A percentile compares a stretch with the other conserved stretches of the same genome.
Conservation (phyloP, 2,888 invertebrate species). For the Caenorhabditis drosophilae region DNA sequence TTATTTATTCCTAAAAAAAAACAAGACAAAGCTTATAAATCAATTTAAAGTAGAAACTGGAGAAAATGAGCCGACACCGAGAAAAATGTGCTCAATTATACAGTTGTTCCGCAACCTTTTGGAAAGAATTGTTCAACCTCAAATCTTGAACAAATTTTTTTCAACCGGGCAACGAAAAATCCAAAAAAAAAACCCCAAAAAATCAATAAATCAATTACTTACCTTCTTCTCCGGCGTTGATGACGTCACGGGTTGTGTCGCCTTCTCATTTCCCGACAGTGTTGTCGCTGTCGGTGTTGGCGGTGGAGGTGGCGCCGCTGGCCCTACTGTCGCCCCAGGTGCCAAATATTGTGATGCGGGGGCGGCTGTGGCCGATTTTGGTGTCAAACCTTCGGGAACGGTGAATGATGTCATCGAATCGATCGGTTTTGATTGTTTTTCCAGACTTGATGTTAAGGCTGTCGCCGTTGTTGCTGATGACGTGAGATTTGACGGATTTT, state of each 20-base stretch:
- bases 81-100: too few species aligned
- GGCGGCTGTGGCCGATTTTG: background rate
- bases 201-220: too few species aligned
- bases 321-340: too few species aligned
- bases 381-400: slow-evolving; percentile 2
- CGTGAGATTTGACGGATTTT: too few species aligned
- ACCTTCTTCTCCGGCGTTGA: background rate
- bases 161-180: background rate
- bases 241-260: background rate
- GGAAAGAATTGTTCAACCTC: slow-evolving; percentile 2
- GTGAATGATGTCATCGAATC: slow-evolving; percentile 10
- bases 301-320: background rate
- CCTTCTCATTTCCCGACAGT: background rate
- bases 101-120: background rate
- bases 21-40: too few species aligned
- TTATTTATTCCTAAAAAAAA: too few species aligned
- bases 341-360: too few species aligned
- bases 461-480: background rate
- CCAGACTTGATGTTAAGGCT: background rate
- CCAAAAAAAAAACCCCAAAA: background rate
- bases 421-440: background rate
- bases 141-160: slow-evolving; percentile 5
- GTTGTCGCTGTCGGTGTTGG: slow-evolving; percentile 4
- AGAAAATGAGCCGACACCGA: too few species aligned
- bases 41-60: too few species aligned